A percentile compares a stretch with the other conserved stretches of the same genome.
Evolutionary conservation across 2,797 vertebrate species (phyloP).

Genomic region (Leptoclinus maculatus): DNA sequence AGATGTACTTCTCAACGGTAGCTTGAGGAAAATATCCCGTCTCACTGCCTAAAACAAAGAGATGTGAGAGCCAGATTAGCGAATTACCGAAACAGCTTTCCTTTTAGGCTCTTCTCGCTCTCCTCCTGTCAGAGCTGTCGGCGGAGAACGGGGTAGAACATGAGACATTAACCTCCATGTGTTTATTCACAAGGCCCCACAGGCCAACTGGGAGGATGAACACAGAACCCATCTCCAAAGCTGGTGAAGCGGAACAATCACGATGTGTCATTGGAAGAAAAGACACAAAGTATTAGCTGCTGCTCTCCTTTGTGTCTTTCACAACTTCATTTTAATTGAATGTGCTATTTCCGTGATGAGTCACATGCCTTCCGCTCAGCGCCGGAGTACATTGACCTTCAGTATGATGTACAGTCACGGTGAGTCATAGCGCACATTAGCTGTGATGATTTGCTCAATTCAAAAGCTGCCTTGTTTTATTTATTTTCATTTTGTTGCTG

Average conservation of each 20-base stretch:
- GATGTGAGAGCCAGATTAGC: constrained; percentile 73
- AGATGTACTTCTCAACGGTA: constrained; percentile 67
- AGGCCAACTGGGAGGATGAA: constrained; percentile 75
- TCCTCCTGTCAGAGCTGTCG: constrained; percentile 78
- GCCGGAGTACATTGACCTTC: constrained; percentile 72
- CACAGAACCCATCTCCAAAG: constrained; percentile 69
- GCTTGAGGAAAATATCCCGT: constrained; percentile 69
- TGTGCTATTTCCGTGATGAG: constrained; percentile 69
- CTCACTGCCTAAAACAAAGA: constrained; percentile 74
- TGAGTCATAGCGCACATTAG: constrained; percentile 74
- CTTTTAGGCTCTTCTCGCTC: constrained; percentile 68
- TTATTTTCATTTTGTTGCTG: background rate
- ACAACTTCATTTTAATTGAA: constrained; percentile 75
- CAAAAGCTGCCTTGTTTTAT: constrained; percentile 32
- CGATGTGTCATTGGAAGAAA: constrained; percentile 71
- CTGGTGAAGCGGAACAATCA: constrained; percentile 72
- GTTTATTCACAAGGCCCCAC: constrained; percentile 78
- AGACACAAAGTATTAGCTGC: constrained; percentile 67
- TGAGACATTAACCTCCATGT: constrained; percentile 79
- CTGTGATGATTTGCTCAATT: constrained; percentile 56
- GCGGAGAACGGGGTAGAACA: constrained; percentile 64
- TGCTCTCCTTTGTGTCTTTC: constrained; percentile 70
- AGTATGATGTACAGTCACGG: constrained; percentile 61
- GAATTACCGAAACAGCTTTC: constrained; percentile 72
- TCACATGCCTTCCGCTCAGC: constrained; percentile 62